Percentiles rank a stretch among this genome's conserved stretches.
Conservation (phyloP, 2,888 invertebrate genomes). For the Rhimphoctona megacephalus region DNA sequence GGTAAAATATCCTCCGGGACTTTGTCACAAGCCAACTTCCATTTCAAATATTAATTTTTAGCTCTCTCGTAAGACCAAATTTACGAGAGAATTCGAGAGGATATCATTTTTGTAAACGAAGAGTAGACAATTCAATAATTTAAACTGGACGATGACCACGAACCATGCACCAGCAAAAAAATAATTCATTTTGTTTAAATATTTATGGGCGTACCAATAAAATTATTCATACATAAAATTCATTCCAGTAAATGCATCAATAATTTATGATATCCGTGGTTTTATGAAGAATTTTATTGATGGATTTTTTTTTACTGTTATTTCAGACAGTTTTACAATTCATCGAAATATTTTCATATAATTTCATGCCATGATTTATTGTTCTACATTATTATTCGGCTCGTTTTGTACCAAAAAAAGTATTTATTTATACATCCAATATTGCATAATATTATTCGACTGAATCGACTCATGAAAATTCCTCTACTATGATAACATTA, state of each 20-base stretch:
- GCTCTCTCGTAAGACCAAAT: not conserved
- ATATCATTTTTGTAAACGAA: conserved; percentile 14
- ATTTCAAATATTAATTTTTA: conserved; percentile 62
- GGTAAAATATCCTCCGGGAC: conserved; percentile 51
- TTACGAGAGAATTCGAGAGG: conserved; percentile 5
- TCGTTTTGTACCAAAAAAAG: too few species aligned
- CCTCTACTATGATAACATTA: too few species aligned
- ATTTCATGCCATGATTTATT: not conserved
- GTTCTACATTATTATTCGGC: not conserved
- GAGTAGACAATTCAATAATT: not conserved
- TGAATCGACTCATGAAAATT: too few species aligned
- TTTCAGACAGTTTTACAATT: not conserved
- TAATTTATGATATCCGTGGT: not conserved
- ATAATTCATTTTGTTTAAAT: not conserved
- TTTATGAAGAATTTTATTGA: not conserved
- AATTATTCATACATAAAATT: conserved; percentile 13
- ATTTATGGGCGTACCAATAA: not conserved
- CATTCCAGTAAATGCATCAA: conserved; percentile 17
- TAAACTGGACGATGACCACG: conserved; percentile 3
- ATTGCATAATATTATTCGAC: too few species aligned
- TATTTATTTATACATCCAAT: too few species aligned
- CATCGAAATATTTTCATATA: not conserved
- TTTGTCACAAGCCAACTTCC: conserved; percentile 55
- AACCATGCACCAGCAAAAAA: not conserved
- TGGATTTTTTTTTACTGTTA: not conserved